Evolutionary conservation across 23 tunicate species (phyloP), one percentile per base, ranked within the genome.

Genomic region (Ciona savignyi): DNA sequence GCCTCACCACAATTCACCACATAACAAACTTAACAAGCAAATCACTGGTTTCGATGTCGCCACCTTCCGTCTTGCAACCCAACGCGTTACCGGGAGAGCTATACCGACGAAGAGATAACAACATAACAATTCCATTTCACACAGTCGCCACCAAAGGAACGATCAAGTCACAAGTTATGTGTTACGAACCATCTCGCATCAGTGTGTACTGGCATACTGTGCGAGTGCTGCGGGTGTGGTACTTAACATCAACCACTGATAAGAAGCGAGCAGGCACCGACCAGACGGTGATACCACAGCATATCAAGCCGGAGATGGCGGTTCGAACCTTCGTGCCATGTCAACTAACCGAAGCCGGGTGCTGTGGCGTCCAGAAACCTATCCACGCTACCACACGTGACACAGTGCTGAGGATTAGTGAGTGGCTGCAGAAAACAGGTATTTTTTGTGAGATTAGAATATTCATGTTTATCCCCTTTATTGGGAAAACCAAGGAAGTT

Each of bases 321-420:
- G 61, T 87, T 28, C 35, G 70, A 6, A 77, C 83, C 27, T 75
- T 87, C 63, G 73, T 80, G 3, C 94, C 94, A 0, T 62, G 60
- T 1, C 86, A 87, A 67, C 35, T 87, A 27, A 87, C 94, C 70
- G 75, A 74, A 23, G 60, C 70, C 4, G 86, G 94, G 1, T 87
- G 94, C 34, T 87, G 86, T 56, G 94, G 94, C 24, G 66, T 74
- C 3, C 70, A 81, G 4, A 87, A 76, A 60, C 75, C 94, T 1
- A 63, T 87, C 19, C 76, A 75, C 34, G 86, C 83, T 4, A 75
- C 94, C 1, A 76, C 67, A 0, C 73, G 71, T 20, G 79, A 80
- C 25, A 72, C 79, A 29, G 78, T 77, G 33, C 51, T 65, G 25
- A 51, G 85, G 61, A 77, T 77, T 28, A 76, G 70, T 28, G 75